phyloP scores from a whole-genome alignment of 2,797 vertebrate species.

The Telmatherina bonti region DNA sequence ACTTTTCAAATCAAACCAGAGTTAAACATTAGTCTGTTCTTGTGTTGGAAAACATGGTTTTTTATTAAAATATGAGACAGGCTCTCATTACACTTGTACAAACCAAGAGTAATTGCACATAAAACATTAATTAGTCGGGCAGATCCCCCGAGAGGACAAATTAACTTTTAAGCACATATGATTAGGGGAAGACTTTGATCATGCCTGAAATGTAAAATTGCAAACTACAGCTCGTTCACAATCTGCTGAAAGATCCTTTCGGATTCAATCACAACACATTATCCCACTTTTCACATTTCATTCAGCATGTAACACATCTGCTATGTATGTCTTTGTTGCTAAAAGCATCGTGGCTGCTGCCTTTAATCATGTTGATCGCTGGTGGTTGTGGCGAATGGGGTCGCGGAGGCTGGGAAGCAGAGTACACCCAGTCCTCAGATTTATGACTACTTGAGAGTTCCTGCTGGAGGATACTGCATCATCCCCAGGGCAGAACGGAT shows the following conservation, averaged over 20 bases:
- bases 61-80: background rate
- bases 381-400: background rate
- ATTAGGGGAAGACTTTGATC: slow-evolving; percentile 15
- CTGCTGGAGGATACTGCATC: background rate
- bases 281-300: background rate
- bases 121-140: slow-evolving; percentile 6
- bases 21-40: background rate
- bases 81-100: background rate
- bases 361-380: background rate
- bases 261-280: background rate
- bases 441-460: background rate
- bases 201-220: background rate
- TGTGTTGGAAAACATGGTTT: background rate
- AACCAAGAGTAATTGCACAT: slow-evolving; percentile 14
- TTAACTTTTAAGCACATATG: slow-evolving; percentile 10
- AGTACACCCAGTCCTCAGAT: background rate
- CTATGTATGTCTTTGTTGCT: background rate
- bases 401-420: background rate
- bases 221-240: background rate
- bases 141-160: slow-evolving; percentile 7
- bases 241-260: background rate
- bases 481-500: background rate
- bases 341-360: background rate
- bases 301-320: background rate
- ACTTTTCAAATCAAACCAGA: background rate